Evolutionary conservation across 2,797 vertebrate genomes (phyloP).

Genomic region (Macropodus opercularis): DNA sequence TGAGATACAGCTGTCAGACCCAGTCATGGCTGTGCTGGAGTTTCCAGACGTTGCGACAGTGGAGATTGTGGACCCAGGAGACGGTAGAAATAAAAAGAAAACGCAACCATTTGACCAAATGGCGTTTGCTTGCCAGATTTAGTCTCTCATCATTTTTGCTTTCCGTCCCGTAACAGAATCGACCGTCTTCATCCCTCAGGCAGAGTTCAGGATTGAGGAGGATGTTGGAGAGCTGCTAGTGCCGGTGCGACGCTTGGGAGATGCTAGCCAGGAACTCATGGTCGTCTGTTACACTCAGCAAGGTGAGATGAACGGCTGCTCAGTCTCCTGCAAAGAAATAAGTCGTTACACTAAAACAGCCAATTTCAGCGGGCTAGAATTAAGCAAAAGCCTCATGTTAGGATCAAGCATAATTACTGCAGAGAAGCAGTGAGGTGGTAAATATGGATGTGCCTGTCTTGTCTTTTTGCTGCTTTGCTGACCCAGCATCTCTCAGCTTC

Average conservation of each 20-base stretch:
- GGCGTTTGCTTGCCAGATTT: background rate
- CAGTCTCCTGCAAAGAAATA: background rate
- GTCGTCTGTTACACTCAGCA: slow-evolving; percentile 88
- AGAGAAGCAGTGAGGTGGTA: background rate
- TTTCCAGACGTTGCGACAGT: slow-evolving; percentile 81
- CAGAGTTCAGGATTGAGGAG: slow-evolving; percentile 87
- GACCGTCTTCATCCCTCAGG: slow-evolving; percentile 86
- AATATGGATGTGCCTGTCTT: background rate
- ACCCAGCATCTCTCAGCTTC: background rate
- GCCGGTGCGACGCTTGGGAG: slow-evolving; percentile 85
- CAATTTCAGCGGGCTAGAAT: too few relatives aligned
- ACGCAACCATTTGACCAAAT: background rate
- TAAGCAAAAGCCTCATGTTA: background rate
- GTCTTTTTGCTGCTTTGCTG: background rate
- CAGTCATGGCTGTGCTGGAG: slow-evolving; percentile 88
- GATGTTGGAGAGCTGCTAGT: slow-evolving; percentile 86
- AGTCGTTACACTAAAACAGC: background rate
- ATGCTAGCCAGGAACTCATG: slow-evolving; percentile 86
- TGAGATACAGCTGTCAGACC: slow-evolving; percentile 87
- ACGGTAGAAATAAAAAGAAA: slow-evolving; percentile 78
- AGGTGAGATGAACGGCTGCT: slow-evolving; percentile 71
- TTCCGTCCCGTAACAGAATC: slow-evolving; percentile 79
- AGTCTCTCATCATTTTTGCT: slow-evolving; percentile 1
- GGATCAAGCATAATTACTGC: background rate
- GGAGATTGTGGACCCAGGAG: slow-evolving; percentile 89